Conservation (phyloP, 2,113 vertebrate genomes). For the Nesoenas mayeri region DNA sequence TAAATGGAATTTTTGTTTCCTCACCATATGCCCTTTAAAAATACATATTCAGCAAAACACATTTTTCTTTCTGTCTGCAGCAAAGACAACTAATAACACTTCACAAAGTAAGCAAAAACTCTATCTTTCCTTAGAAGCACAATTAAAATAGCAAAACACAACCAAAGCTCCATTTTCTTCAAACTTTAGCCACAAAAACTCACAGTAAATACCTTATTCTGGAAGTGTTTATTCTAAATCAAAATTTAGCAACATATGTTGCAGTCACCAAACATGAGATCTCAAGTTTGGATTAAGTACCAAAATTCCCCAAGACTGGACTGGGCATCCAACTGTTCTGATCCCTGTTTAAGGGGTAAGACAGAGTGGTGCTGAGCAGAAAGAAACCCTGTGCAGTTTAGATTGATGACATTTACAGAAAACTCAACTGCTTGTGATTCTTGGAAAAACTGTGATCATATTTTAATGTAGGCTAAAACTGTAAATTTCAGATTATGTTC, state of each 20-base stretch:
- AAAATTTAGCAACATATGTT: not conserved
- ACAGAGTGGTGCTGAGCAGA: not conserved
- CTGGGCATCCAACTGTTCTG: not conserved
- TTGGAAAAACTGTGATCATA: constrained; percentile 9
- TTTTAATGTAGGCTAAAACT: constrained; percentile 10
- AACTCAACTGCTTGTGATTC: constrained; percentile 16
- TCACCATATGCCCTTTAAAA: constrained; percentile 42
- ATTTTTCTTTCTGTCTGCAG: not conserved
- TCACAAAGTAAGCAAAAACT: constrained; percentile 57
- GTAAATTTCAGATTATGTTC: constrained; percentile 20
- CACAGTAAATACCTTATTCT: not conserved
- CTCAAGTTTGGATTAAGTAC: not conserved
- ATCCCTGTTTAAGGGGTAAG: not conserved
- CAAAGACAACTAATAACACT: constrained; percentile 59
- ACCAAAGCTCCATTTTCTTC: constrained; percentile 17
- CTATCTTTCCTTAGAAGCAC: constrained; percentile 3
- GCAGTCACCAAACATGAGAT: not conserved
- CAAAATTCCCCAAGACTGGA: not conserved
- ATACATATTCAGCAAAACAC: constrained; percentile 41
- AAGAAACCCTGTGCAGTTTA: not conserved
- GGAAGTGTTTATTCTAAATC: not conserved
- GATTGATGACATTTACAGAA: constrained; percentile 17
- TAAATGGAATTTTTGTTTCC: constrained; percentile 59
- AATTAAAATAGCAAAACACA: constrained; percentile 53
- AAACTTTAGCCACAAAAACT: not conserved